phyloP scores from a whole-genome alignment of 2,888 invertebrate species.

The Cantharis flavilabris region DNA sequence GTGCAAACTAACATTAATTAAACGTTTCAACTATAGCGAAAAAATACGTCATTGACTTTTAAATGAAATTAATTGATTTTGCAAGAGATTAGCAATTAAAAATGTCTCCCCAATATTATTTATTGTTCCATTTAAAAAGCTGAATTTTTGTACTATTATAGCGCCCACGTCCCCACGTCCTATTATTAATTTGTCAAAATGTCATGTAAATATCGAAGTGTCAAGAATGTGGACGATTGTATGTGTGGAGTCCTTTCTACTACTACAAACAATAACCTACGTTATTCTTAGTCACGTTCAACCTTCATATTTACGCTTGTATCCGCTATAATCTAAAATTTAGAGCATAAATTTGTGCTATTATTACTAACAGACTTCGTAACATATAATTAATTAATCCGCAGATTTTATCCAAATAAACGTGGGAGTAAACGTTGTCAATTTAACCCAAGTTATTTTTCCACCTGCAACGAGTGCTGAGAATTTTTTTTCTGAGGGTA shows the following conservation, averaged over 20 bases:
- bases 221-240: neutral
- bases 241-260: slow-evolving; percentile 1
- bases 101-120: neutral
- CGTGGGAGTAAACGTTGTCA: neutral
- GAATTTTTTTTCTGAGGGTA: too few relatives aligned
- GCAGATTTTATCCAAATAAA: neutral
- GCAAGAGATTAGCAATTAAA: neutral
- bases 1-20: neutral
- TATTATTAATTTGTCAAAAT: slow-evolving; percentile 2
- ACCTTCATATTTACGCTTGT: neutral
- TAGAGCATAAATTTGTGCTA: neutral
- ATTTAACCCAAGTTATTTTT: neutral
- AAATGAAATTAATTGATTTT: neutral
- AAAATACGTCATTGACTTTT: neutral
- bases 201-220: neutral
- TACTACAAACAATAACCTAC: slow-evolving; percentile 1
- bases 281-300: neutral
- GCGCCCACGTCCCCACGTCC: neutral
- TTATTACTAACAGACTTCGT: neutral
- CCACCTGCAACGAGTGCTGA: too few relatives aligned
- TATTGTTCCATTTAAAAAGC: neutral
- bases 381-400: neutral
- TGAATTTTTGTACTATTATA: neutral
- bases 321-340: neutral
- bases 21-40: neutral